Evolutionary conservation across 2,797 vertebrate genomes (phyloP).

Genomic region (Cynopterus sphinx): DNA sequence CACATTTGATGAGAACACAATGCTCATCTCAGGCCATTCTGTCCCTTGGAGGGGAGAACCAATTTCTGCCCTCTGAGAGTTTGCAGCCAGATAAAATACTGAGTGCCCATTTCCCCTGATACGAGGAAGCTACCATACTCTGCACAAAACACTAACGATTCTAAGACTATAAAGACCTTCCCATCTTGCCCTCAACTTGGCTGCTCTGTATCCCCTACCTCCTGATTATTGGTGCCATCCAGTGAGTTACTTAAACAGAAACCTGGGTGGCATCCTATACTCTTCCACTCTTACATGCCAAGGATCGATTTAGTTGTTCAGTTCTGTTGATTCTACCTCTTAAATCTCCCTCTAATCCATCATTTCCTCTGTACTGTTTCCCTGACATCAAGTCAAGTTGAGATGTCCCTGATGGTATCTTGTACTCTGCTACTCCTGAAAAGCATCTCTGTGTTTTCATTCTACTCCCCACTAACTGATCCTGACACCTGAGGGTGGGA

Average conservation of each 20-base stretch:
- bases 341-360: not conserved
- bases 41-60: not conserved
- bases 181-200: not conserved
- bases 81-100: not conserved
- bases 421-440: not conserved
- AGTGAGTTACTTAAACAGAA: not conserved
- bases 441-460: not conserved
- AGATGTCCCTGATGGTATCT: not conserved
- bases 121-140: not conserved
- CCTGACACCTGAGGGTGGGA: not conserved
- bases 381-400: not conserved
- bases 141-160: not conserved
- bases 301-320: not conserved
- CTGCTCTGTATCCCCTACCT: not conserved
- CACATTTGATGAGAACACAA: not conserved
- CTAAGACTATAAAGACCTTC: not conserved
- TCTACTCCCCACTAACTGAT: not conserved
- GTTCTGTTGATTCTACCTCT: not conserved
- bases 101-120: not conserved
- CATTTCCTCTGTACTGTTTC: not conserved
- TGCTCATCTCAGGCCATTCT: not conserved
- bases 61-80: not conserved
- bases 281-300: not conserved
- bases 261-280: not conserved
- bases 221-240: not conserved